phyloP scores from a whole-genome alignment of 2,113 vertebrate genomes.

The Periophthalmus modestus region DNA sequence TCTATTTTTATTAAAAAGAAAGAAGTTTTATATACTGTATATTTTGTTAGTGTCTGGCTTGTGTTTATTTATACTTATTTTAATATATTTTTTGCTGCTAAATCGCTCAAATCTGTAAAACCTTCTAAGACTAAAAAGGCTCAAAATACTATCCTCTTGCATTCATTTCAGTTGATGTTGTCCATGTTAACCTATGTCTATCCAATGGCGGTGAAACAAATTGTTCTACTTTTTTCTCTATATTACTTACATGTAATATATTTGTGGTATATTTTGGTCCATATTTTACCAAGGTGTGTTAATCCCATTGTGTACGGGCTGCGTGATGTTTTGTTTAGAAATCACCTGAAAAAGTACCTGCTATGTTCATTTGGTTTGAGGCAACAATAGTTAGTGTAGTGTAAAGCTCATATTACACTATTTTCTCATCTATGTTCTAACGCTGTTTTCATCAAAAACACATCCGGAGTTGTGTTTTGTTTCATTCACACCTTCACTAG shows the following conservation, averaged over 20 bases:
- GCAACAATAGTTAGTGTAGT: neutral
- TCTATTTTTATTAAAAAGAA: slow-evolving; percentile 42
- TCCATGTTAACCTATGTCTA: slow-evolving; percentile 55
- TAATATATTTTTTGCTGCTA: slow-evolving; percentile 53
- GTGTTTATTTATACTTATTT: slow-evolving; percentile 54
- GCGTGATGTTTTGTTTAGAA: slow-evolving; percentile 61
- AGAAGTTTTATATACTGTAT: slow-evolving; percentile 32
- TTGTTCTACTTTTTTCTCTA: slow-evolving; percentile 29
- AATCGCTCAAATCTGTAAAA: slow-evolving; percentile 22
- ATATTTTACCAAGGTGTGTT: slow-evolving; percentile 61
- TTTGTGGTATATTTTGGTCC: slow-evolving; percentile 47
- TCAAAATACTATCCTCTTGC: slow-evolving; percentile 41
- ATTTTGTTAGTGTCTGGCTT: slow-evolving; percentile 48
- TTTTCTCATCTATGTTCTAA: too few species aligned
- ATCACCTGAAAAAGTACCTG: slow-evolving; percentile 56
- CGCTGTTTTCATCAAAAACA: too few species aligned
- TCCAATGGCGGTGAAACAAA: neutral
- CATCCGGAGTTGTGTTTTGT: too few species aligned
- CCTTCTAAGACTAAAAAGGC: slow-evolving; percentile 39
- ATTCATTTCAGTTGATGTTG: slow-evolving; percentile 46
- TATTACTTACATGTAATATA: neutral
- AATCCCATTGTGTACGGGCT: slow-evolving; percentile 72
- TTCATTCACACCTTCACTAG: too few species aligned
- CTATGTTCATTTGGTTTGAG: neutral
- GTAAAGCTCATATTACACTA: too few species aligned